Percentiles rank a stretch among this genome's conserved stretches.
Evolutionary conservation across 1,140 invertebrate species (phyloP).

Genomic region (Eumeta japonica): DNA sequence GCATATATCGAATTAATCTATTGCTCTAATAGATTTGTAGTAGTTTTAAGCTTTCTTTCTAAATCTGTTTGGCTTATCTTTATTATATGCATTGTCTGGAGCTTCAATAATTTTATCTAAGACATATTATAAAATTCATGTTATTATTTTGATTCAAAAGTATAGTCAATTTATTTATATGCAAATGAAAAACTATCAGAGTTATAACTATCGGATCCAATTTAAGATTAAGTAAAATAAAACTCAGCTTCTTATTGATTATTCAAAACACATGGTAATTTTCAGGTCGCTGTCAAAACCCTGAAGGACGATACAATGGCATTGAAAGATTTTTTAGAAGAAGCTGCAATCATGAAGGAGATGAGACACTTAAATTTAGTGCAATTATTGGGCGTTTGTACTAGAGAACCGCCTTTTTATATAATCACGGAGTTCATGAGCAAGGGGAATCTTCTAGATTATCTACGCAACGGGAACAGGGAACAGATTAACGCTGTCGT

Average conservation of each 20-base stretch:
- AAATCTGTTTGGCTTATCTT: neutral
- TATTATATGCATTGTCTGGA: neutral
- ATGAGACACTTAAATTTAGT: conserved; percentile 99
- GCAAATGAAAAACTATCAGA: too few relatives aligned
- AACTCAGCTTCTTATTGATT: too few relatives aligned
- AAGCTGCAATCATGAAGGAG: conserved; percentile 99
- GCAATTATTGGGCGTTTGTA: conserved; percentile 95
- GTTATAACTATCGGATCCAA: too few relatives aligned
- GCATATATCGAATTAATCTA: too few relatives aligned
- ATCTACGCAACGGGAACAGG: conserved; percentile 85
- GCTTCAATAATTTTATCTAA: too few relatives aligned
- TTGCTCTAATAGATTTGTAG: too few relatives aligned
- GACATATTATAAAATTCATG: too few relatives aligned
- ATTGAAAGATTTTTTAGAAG: conserved; percentile 97
- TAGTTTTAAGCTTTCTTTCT: neutral
- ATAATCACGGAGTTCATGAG: conserved; percentile 99
- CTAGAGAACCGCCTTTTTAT: conserved; percentile 96
- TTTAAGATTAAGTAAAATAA: too few relatives aligned
- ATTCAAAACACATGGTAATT: too few relatives aligned
- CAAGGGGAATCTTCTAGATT: conserved; percentile 95
- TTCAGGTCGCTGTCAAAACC: conserved; percentile 89
- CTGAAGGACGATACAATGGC: conserved; percentile 99
- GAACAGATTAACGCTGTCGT: conserved; percentile 92
- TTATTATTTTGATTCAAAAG: too few relatives aligned
- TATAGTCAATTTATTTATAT: too few relatives aligned